Percentiles rank a stretch among this genome's conserved stretches.
These are phyloP conservation scores for Heteromormyrus szaboi DNA, from an alignment of 2,797 vertebrate genomes.

Conservation along the genomic window DNA sequence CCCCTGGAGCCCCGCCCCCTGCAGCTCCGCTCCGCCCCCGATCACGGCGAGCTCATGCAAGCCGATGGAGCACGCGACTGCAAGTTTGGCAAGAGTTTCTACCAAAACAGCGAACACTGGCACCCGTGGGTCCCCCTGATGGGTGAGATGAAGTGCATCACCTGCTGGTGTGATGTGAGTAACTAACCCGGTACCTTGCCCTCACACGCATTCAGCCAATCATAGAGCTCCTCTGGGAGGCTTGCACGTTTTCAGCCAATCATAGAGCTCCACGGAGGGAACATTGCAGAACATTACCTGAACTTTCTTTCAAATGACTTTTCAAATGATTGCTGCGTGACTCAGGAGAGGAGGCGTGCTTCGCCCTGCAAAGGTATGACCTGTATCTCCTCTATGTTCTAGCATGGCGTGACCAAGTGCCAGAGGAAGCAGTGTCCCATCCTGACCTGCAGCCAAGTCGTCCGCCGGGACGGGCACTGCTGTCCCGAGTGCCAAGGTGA, in stretches of 20 bases:
- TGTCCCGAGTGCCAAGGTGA: constrained; percentile 80
- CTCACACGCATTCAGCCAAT: background rate
- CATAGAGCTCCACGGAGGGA: background rate
- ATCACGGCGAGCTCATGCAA: constrained; percentile 85
- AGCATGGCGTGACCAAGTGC: constrained; percentile 89
- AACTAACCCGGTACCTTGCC: background rate
- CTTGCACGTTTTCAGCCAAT: background rate
- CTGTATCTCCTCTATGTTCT: constrained; percentile 20
- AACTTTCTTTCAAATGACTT: background rate
- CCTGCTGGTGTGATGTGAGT: constrained; percentile 92
- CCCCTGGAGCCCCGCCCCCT: constrained; percentile 30
- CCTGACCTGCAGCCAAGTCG: constrained; percentile 58
- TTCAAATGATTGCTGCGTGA: background rate
- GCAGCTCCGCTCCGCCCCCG: constrained; percentile 44
- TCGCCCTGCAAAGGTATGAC: background rate
- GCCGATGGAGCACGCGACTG: constrained; percentile 79
- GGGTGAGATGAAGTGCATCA: constrained; percentile 96
- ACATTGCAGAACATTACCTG: background rate
- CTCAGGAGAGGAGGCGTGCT: background rate
- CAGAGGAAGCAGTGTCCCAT: constrained; percentile 82
- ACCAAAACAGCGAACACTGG: constrained; percentile 91
- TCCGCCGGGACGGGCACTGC: constrained; percentile 69
- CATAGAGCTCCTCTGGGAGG: background rate
- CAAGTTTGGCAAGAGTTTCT: constrained; percentile 86
- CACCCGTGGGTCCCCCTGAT: constrained; percentile 83